A percentile compares a stretch with the other conserved stretches of the same genome.
Evolutionary conservation across 2,797 vertebrate genomes (phyloP).

Genomic region (Platyrinchus mystaceus): DNA sequence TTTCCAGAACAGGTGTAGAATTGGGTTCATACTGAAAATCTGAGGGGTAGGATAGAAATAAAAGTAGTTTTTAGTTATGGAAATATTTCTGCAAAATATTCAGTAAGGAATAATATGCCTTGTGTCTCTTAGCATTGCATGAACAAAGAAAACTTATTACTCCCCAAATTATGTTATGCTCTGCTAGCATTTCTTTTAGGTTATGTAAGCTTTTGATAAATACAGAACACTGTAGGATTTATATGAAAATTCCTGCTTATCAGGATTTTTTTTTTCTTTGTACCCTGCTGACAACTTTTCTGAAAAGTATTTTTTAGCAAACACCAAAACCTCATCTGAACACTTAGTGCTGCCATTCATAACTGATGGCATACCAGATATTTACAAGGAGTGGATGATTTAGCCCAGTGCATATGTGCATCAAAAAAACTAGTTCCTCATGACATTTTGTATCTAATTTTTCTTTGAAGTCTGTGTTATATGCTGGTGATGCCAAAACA

Average conservation of each 20-base stretch:
- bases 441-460: background rate
- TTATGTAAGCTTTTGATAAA: background rate
- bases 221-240: background rate
- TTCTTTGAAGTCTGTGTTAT: background rate
- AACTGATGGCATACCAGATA: background rate
- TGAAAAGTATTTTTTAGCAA: background rate
- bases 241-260: background rate
- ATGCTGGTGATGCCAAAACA: background rate
- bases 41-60: background rate
- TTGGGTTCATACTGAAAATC: background rate
- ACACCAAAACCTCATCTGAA: background rate
- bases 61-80: background rate
- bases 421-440: background rate
- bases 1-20: background rate
- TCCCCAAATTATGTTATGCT: background rate
- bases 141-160: background rate
- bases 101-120: background rate
- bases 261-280: background rate
- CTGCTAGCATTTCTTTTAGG: background rate
- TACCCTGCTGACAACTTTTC: background rate
- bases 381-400: background rate
- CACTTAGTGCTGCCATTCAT: background rate
- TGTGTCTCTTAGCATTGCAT: background rate
- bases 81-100: background rate
- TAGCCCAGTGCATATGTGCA: fast-evolving